These are phyloP conservation scores for Spilogale gracilis DNA, from an alignment of 2,113 vertebrate genomes.

Conservation along the genomic window DNA sequence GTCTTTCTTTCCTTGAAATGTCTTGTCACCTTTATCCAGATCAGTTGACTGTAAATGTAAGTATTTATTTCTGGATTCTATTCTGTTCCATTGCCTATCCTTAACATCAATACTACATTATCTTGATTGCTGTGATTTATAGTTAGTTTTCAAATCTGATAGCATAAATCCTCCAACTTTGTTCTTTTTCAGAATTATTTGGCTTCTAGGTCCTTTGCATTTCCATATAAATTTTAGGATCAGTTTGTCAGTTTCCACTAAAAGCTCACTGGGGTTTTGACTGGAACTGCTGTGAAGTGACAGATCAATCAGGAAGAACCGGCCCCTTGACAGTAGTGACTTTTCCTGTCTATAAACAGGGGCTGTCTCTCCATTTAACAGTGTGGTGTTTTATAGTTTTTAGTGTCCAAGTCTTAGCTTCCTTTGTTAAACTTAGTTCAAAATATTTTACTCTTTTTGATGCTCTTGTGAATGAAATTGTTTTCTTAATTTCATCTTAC, in stretches of 20 bases:
- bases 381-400: background rate
- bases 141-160: conserved; percentile 28
- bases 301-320: background rate
- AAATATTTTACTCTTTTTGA: background rate
- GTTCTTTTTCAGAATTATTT: background rate
- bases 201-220: background rate
- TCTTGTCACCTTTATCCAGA: conserved; percentile 8
- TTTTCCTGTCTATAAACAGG: background rate
- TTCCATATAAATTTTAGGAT: background rate
- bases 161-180: background rate
- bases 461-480: background rate
- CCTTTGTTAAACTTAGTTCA: background rate
- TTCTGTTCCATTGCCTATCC: background rate
- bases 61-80: background rate
- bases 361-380: background rate
- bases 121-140: background rate
- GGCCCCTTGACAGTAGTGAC: background rate
- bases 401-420: background rate
- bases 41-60: background rate
- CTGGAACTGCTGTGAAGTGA: background rate
- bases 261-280: background rate
- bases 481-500: conserved; percentile 24
- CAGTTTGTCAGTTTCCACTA: background rate
- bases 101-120: background rate
- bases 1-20: background rate